Base-by-base conservation (phyloP, 2,888 invertebrate species). In the Coleophora deauratella region DNA sequence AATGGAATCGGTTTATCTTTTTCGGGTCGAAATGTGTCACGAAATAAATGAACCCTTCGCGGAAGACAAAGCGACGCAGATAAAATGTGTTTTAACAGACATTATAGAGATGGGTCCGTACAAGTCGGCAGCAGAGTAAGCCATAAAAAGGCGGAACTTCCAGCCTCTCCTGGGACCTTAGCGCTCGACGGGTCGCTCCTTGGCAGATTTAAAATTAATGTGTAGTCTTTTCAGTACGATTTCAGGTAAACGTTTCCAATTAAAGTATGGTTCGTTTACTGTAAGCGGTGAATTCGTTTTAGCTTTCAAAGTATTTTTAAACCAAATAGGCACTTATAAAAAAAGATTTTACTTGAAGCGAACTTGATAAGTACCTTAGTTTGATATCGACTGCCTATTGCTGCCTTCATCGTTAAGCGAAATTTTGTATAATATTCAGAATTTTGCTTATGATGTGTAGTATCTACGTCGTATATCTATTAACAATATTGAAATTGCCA, bases 81-180 rank as follows among this genome's bases (percentile, higher is more conserved):
- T 81, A 84, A 84, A 84, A 82, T 72, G 74, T 70, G 74, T 72
- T 69, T 75, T 71, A 77, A 71, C 72, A 70, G 68, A 78, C 80
- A 81, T 82, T 82, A 82, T 76, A 78, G 79, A 64, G 67, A 59
- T 66, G 72, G 70, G 66, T 61, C 6, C 21, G 21, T 21, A 21
- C 31, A n/a, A 10, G 31, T 31, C 70, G 68, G 62, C 70, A 68
- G 63, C 66, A 72, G 65, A 68, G 63, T 66, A 72, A 66, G 68
- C 75, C 68, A 61, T 79, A 79, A 80, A 81, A 77, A 75, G 74
- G 66, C 72, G 58, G 65, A 52, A 60, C 21, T 55, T 59, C 59
- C 55, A 50, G 51, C 54, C 54, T 59, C 77, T 70, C 54, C 43
- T 37, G 76, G 70, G 80, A 76, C 67, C 55, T 42, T 51, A 47